Evolutionary conservation across 2,113 vertebrate genomes (phyloP).

Genomic region (Notothenia coriiceps): DNA sequence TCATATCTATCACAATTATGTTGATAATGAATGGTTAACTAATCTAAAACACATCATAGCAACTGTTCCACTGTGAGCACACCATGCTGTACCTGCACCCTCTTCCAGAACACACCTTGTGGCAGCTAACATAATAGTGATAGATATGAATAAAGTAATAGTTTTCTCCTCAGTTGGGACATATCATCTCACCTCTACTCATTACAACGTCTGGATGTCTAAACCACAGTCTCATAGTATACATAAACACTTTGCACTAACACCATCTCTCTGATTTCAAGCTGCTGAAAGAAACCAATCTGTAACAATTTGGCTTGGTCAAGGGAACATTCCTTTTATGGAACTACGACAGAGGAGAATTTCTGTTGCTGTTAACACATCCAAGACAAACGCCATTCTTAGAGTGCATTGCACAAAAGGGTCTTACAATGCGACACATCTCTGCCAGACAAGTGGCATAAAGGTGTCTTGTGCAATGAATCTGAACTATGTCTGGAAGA

Average conservation of each 20-base stretch:
- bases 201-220: not conserved
- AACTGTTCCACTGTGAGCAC: not conserved
- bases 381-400: not conserved
- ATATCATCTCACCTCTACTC: not conserved
- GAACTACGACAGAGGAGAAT: not conserved
- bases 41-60: not conserved
- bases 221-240: not conserved
- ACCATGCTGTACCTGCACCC: not conserved
- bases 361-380: not conserved
- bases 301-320: not conserved
- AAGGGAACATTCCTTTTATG: slow-evolving; percentile 5
- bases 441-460: slow-evolving; percentile 9
- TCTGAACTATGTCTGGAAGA: not conserved
- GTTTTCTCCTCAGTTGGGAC: not conserved
- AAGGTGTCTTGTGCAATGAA: slow-evolving; percentile 5
- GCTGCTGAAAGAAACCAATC: not conserved
- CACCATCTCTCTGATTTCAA: not conserved
- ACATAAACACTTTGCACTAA: not conserved
- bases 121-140: too few relatives aligned
- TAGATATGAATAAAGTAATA: not conserved
- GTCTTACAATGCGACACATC: not conserved
- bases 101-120: too few relatives aligned
- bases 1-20: too few relatives aligned
- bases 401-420: not conserved
- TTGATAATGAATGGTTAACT: not conserved